phyloP scores from a whole-genome alignment of 2,113 vertebrate genomes.

The Leucoraja erinaceus region DNA sequence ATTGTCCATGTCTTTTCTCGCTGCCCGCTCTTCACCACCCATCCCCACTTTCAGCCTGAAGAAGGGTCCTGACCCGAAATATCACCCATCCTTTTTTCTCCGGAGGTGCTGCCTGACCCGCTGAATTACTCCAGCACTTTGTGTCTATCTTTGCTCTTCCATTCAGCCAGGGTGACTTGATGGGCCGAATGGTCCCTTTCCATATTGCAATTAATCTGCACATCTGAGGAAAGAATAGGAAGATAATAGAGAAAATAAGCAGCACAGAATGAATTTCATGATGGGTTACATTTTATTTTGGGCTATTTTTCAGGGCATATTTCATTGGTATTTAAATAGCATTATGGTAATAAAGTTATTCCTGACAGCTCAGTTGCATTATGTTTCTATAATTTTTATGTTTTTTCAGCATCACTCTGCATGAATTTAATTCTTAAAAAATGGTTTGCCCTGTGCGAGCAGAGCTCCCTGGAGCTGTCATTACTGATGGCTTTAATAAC shows the following conservation, averaged over 20 bases:
- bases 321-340: background rate
- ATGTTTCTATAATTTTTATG: background rate
- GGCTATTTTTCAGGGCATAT: background rate
- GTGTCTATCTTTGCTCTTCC: too few species aligned
- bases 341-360: slow-evolving; percentile 26
- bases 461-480: slow-evolving; percentile 33
- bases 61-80: too few species aligned
- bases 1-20: too few species aligned
- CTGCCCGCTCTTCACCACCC: too few species aligned
- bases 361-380: slow-evolving; percentile 14
- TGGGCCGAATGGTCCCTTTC: too few species aligned
- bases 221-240: background rate
- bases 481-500: slow-evolving; percentile 30
- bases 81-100: too few species aligned
- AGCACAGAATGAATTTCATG: background rate
- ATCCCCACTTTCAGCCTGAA: too few species aligned
- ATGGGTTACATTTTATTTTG: background rate
- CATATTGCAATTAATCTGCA: background rate
- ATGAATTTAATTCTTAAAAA: slow-evolving; percentile 26
- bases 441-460: background rate
- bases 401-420: background rate
- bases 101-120: too few species aligned
- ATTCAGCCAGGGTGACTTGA: too few species aligned
- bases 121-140: too few species aligned
- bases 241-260: too few species aligned